Conservation (phyloP, 2,888 invertebrate genomes). For the Onthophagus sagittarius region DNA sequence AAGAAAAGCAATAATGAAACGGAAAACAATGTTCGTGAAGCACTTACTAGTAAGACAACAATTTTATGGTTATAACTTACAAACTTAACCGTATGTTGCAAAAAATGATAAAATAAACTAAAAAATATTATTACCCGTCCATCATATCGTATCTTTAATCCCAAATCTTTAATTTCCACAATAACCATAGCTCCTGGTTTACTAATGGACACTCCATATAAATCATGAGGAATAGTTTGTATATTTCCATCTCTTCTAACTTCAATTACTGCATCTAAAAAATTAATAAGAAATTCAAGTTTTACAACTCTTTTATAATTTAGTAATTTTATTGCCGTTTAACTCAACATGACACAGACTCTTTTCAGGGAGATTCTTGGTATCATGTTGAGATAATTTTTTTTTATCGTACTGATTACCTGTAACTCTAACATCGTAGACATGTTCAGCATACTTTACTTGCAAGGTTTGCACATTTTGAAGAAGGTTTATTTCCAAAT, state of each 20-base stretch:
- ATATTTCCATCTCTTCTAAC: background rate
- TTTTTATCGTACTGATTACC: background rate
- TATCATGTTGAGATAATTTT: background rate
- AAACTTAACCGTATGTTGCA: background rate
- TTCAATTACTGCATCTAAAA: background rate
- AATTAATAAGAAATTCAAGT: background rate
- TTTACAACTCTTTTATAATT: no score
- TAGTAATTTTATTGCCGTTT: no score
- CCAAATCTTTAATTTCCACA: background rate
- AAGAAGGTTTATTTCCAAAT: conserved; percentile 5
- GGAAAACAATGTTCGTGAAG: background rate
- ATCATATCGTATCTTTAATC: background rate
- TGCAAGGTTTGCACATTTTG: background rate
- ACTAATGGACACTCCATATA: background rate
- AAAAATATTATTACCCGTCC: background rate
- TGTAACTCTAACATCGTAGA: conserved; percentile 3
- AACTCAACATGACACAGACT: no score
- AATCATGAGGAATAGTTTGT: background rate
- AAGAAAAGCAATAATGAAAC: no score
- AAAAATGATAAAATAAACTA: background rate
- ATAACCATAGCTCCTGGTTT: conserved; percentile 1
- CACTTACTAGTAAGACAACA: background rate
- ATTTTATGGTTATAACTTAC: background rate
- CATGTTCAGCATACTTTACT: background rate
- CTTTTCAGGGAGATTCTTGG: background rate